Evolutionary conservation across 2,113 vertebrate genomes (phyloP).

Genomic region (Triplophysa siluroides): DNA sequence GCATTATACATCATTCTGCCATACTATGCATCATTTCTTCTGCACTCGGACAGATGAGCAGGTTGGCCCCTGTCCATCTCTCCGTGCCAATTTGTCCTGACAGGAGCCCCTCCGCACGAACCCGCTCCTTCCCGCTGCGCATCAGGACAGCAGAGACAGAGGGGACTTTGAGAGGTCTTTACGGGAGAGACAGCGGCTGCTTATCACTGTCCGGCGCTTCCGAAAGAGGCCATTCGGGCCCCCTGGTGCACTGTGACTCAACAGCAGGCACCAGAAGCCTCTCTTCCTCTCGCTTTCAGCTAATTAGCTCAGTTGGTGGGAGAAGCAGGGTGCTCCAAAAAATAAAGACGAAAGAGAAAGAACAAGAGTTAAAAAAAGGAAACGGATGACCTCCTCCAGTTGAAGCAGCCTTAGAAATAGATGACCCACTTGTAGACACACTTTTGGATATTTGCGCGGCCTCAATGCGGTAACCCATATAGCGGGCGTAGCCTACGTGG

Average conservation of each 20-base stretch:
- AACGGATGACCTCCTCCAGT: slow-evolving; percentile 67
- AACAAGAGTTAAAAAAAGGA: slow-evolving; percentile 55
- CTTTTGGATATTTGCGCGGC: slow-evolving; percentile 70
- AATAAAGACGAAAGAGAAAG: slow-evolving; percentile 62
- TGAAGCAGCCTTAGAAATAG: slow-evolving; percentile 76
- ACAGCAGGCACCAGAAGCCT: slow-evolving; percentile 40
- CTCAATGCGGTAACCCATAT: slow-evolving; percentile 75
- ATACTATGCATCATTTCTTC: slow-evolving; percentile 11
- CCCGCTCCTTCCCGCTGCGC: not conserved
- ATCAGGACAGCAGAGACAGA: not conserved
- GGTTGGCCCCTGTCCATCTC: not conserved
- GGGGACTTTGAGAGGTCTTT: slow-evolving; percentile 48
- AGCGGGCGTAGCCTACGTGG: slow-evolving; percentile 56
- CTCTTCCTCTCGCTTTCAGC: slow-evolving; percentile 61
- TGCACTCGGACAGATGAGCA: slow-evolving; percentile 14
- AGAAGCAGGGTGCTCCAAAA: slow-evolving; percentile 58
- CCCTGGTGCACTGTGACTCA: slow-evolving; percentile 75
- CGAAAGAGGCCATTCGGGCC: slow-evolving; percentile 75
- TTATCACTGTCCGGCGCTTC: slow-evolving; percentile 49
- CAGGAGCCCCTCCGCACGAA: not conserved
- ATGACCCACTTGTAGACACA: slow-evolving; percentile 81
- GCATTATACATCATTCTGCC: slow-evolving; percentile 7
- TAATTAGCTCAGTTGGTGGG: slow-evolving; percentile 80
- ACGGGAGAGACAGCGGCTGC: not conserved
- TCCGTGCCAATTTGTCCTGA: not conserved